These are phyloP conservation scores for Buceros bicornis DNA, from an alignment of 2,797 vertebrate genomes.

Conservation along the genomic window DNA sequence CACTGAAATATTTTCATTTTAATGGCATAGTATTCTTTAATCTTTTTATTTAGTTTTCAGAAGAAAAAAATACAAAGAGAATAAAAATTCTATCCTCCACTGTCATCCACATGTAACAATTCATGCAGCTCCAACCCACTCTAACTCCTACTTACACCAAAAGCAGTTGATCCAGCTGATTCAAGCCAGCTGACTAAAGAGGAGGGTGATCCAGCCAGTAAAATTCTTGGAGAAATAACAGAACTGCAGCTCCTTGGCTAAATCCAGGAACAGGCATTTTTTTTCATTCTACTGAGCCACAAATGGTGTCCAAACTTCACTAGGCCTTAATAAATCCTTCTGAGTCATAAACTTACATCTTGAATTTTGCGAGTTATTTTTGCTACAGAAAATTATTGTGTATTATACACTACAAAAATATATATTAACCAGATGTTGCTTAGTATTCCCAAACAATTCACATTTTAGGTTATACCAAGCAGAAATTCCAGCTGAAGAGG, in stretches of 20 bases:
- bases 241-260: not conserved
- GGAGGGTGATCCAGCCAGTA: constrained; percentile 13
- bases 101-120: constrained; percentile 19
- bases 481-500: not conserved
- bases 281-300: not conserved
- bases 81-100: not conserved
- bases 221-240: not conserved
- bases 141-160: constrained; percentile 34
- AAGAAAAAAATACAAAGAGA: not conserved
- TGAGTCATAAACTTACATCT: not conserved
- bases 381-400: not conserved
- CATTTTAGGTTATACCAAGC: not conserved
- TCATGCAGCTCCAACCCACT: constrained; percentile 42
- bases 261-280: not conserved
- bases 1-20: not conserved
- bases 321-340: not conserved
- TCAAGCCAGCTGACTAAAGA: constrained; percentile 31
- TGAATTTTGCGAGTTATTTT: not conserved
- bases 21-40: not conserved
- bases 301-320: not conserved
- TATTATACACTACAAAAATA: not conserved
- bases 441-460: not conserved
- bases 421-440: not conserved
- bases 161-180: constrained; percentile 45
- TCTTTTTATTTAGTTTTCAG: not conserved